A percentile compares a stretch with the other conserved stretches of the same genome.
These are phyloP conservation scores for Apogon talboti DNA, from an alignment of 2,797 vertebrate species.

Conservation along the genomic window DNA sequence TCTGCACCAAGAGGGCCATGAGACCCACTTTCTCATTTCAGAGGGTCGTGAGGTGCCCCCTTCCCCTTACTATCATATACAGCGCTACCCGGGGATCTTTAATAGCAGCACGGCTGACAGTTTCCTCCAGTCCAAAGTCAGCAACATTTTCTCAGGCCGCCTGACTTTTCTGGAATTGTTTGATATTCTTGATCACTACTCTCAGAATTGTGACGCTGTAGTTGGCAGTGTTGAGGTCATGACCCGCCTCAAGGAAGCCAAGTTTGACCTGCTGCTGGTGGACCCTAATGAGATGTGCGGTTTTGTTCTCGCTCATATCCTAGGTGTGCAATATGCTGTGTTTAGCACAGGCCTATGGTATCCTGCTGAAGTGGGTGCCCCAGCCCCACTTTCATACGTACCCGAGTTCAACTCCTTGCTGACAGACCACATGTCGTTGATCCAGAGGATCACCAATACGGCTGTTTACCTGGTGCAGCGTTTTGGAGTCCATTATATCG, in stretches of 20 bases:
- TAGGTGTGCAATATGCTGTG: constrained; percentile 94
- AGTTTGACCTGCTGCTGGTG: constrained; percentile 95
- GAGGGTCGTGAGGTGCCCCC: constrained; percentile 93
- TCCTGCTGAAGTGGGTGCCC: constrained; percentile 96
- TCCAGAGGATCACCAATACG: constrained; percentile 92
- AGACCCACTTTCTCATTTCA: constrained; percentile 93
- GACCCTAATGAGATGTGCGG: constrained; percentile 99
- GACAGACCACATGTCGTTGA: constrained; percentile 93
- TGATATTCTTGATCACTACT: constrained; percentile 97
- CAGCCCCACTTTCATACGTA: constrained; percentile 95
- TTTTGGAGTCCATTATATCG: constrained; percentile 93
- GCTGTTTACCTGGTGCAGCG: constrained; percentile 93
- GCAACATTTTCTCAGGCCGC: constrained; percentile 96
- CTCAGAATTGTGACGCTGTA: constrained; percentile 95
- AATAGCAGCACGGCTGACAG: constrained; percentile 94
- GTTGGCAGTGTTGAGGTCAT: constrained; percentile 91
- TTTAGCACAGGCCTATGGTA: constrained; percentile 99
- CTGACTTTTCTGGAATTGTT: constrained; percentile 94
- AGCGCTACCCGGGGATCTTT: constrained; percentile 97
- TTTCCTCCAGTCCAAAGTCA: constrained; percentile 97
- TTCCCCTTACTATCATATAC: constrained; percentile 91
- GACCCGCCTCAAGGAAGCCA: constrained; percentile 87
- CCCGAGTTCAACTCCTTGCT: constrained; percentile 98
- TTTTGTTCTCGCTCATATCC: constrained; percentile 95
- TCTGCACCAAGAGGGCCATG: constrained; percentile 92